Evolutionary conservation across 2,888 invertebrate genomes (phyloP).

Genomic region (Nineta flava): DNA sequence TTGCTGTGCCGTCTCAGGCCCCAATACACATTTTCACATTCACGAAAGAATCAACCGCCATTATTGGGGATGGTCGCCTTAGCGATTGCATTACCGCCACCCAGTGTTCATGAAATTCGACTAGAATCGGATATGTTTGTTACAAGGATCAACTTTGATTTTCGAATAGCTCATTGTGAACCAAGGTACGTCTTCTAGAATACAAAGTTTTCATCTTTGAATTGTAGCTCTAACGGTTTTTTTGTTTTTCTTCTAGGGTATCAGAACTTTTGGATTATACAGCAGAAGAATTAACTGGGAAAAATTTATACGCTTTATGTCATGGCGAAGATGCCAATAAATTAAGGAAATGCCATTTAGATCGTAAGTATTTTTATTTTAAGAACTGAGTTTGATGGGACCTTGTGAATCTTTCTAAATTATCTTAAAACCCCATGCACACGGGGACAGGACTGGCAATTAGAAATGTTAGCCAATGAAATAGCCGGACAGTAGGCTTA

Average conservation of each 20-base stretch:
- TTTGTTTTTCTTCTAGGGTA: conserved; percentile 42
- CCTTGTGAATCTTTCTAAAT: too few relatives aligned
- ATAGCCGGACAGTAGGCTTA: too few relatives aligned
- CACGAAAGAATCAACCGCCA: conserved; percentile 72
- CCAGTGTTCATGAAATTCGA: conserved; percentile 91
- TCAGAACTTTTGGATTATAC: conserved; percentile 85
- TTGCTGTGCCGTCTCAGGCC: conserved; percentile 83
- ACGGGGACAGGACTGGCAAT: too few relatives aligned
- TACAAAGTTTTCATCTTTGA: neutral
- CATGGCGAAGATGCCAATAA: conserved; percentile 92
- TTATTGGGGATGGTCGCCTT: conserved; percentile 87
- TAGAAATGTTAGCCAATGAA: too few relatives aligned
- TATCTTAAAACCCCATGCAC: too few relatives aligned
- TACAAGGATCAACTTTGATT: conserved; percentile 88
- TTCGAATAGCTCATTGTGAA: conserved; percentile 93
- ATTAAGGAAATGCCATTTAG: conserved; percentile 85
- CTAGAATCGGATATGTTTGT: conserved; percentile 94
- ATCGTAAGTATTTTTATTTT: conserved; percentile 60
- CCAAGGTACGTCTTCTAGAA: conserved; percentile 52
- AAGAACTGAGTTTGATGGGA: too few relatives aligned
- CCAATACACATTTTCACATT: conserved; percentile 83
- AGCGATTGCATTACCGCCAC: conserved; percentile 91
- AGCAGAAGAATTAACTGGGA: conserved; percentile 84
- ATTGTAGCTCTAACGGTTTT: neutral
- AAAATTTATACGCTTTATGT: conserved; percentile 85